Percentiles rank a stretch among this genome's conserved stretches.
Conservation (phyloP, 1,140 invertebrate species). For the Cheumatopsyche charites region DNA sequence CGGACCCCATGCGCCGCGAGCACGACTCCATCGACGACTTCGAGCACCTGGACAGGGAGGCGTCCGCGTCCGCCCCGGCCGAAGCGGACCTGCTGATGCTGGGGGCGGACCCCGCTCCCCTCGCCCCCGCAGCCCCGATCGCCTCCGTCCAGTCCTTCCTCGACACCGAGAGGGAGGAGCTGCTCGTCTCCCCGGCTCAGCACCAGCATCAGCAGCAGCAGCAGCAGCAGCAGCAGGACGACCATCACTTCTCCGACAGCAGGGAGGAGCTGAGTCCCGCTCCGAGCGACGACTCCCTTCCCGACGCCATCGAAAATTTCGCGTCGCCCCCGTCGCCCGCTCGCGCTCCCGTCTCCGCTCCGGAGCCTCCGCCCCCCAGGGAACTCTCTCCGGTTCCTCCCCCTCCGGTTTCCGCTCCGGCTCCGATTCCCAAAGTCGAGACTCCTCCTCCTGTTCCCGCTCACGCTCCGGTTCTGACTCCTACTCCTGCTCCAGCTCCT, state of each 20-base stretch:
- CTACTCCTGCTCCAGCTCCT: conserved; percentile 41
- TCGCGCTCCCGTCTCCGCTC: conserved; percentile 11
- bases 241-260: conserved; percentile 40
- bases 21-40: conserved; percentile 74
- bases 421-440: conserved; percentile 42
- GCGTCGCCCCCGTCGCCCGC: conserved; percentile 49
- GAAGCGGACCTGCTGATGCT: conserved; percentile 24
- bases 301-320: conserved; percentile 48
- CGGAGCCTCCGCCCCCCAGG: conserved; percentile 50
- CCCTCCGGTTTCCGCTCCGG: conserved; percentile 40
- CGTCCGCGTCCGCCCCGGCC: conserved; percentile 26
- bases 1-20: conserved; percentile 61
- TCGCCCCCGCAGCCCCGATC: conserved; percentile 7
- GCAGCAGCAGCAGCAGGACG: conserved; percentile 50
- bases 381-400: conserved; percentile 46
- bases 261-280: conserved; percentile 49
- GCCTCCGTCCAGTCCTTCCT: conserved; percentile 43
- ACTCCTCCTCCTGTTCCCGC: conserved; percentile 37
- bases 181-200: conserved; percentile 53
- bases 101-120: conserved; percentile 48
- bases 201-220: too few relatives aligned
- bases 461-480: conserved; percentile 44
- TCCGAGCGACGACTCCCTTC: conserved; percentile 54
- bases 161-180: conserved; percentile 57
- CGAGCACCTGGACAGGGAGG: conserved; percentile 68